Percentiles rank a stretch among this genome's conserved stretches.
phyloP scores from a whole-genome alignment of 2,888 invertebrate genomes.

The Nycteola revayana region DNA sequence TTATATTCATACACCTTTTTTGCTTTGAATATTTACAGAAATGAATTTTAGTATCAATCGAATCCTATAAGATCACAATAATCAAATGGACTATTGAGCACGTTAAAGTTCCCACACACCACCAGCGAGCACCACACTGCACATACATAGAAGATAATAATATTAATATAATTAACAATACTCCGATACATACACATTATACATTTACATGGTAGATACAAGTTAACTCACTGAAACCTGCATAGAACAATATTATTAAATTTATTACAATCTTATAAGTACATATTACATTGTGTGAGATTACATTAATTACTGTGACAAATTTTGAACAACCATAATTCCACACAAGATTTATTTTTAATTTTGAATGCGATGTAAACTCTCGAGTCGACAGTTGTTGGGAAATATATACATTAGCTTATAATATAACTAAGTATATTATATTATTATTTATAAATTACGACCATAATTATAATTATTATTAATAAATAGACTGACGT shows the following conservation, averaged over 20 bases:
- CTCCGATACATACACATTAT: constrained; percentile 9
- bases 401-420: constrained; percentile 18
- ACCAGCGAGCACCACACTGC: too few species aligned
- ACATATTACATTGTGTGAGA: constrained; percentile 10
- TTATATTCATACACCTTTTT: too few species aligned
- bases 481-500: too few species aligned
- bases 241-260: constrained; percentile 6
- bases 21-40: too few species aligned
- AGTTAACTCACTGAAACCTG: background rate
- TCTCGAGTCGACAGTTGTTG: constrained; percentile 3
- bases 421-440: background rate
- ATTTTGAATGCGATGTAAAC: constrained; percentile 8
- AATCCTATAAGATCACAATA: too few species aligned
- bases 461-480: too few species aligned
- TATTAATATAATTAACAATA: constrained; percentile 9
- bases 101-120: too few species aligned
- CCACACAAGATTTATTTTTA: constrained; percentile 6
- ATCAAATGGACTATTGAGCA: too few species aligned
- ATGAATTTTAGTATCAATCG: too few species aligned
- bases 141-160: too few species aligned
- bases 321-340: constrained; percentile 8
- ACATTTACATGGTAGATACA: constrained; percentile 1
- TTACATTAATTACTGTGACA: constrained; percentile 8
- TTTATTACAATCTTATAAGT: constrained; percentile 12
- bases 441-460: too few species aligned